Conservation (phyloP, 2,888 invertebrate species). For the Eupithecia subfuscata region DNA sequence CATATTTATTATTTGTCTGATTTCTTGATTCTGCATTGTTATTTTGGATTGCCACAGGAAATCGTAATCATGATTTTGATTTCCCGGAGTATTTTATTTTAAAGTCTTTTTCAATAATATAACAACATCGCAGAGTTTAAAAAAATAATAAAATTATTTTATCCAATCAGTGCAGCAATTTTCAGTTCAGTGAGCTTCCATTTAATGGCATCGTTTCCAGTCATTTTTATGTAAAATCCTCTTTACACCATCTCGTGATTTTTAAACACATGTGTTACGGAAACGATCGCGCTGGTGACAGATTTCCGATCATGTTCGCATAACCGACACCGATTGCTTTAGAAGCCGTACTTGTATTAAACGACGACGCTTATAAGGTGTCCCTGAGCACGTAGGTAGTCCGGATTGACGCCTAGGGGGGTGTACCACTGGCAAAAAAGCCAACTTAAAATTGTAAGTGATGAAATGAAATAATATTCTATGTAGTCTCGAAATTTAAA, state of each 20-base stretch:
- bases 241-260: constrained; percentile 57
- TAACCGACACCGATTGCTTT: constrained; percentile 75
- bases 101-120: neutral
- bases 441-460: too few species aligned
- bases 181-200: neutral
- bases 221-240: constrained; percentile 43
- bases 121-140: neutral
- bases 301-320: constrained; percentile 78
- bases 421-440: too few species aligned
- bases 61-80: neutral
- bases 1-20: too few species aligned
- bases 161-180: neutral
- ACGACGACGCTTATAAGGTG: neutral
- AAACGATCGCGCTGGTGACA: constrained; percentile 67
- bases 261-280: constrained; percentile 78
- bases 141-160: neutral
- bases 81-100: neutral
- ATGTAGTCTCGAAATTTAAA: too few species aligned
- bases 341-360: constrained; percentile 48
- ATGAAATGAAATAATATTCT: too few species aligned
- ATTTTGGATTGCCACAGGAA: too few species aligned
- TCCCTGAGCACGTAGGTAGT: neutral
- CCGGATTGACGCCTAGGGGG: too few species aligned
- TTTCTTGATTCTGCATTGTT: too few species aligned
- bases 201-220: neutral